Conservation (phyloP, 2,113 vertebrate genomes). For the Osmerus eperlanus region DNA sequence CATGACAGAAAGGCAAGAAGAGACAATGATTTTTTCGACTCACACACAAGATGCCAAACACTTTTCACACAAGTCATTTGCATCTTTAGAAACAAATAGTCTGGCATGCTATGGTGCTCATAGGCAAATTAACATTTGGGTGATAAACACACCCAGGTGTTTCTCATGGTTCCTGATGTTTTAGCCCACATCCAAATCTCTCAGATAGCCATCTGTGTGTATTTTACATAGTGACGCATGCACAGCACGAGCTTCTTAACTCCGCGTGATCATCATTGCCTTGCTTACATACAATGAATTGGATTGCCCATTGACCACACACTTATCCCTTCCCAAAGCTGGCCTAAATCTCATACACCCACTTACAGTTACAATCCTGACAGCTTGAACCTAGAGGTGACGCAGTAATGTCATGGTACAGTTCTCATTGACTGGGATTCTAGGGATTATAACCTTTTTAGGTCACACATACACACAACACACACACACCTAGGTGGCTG, state of each 20-base stretch:
- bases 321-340: slow-evolving; percentile 30
- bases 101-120: no score
- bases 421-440: no score
- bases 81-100: background rate
- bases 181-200: background rate
- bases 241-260: background rate
- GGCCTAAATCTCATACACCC: slow-evolving; percentile 22
- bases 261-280: slow-evolving; percentile 12
- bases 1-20: slow-evolving; percentile 14
- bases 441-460: no score
- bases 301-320: slow-evolving; percentile 20
- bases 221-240: background rate
- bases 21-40: background rate
- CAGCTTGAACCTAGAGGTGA: no score
- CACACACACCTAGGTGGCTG: background rate
- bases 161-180: background rate
- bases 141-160: no score
- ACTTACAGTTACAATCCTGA: background rate
- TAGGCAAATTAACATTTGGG: no score
- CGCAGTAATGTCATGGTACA: no score
- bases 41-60: background rate
- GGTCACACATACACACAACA: background rate
- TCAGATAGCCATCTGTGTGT: background rate
- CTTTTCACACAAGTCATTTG: background rate
- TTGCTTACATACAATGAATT: background rate